phyloP scores from a whole-genome alignment of 2,888 invertebrate species.

The Rapana venosa region DNA sequence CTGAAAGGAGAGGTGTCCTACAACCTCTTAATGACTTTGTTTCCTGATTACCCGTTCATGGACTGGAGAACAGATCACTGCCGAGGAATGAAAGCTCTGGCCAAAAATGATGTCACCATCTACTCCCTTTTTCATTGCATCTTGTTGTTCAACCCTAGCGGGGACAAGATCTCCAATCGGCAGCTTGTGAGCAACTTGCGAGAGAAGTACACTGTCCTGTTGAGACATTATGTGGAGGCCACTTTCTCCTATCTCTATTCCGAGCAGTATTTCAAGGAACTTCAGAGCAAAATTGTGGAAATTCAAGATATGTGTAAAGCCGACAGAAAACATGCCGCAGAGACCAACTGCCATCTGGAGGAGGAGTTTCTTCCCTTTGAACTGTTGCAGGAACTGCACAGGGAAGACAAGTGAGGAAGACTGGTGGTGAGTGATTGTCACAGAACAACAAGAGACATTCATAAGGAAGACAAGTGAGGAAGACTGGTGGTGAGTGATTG shows the following conservation, averaged over 20 bases:
- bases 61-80: constrained; percentile 74
- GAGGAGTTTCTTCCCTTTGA: not conserved
- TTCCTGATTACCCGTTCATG: constrained; percentile 79
- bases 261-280: constrained; percentile 62
- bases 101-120: constrained; percentile 90
- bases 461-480: too few species aligned
- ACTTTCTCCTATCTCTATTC: constrained; percentile 68
- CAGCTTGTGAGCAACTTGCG: constrained; percentile 72
- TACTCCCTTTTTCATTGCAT: constrained; percentile 92
- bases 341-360: not conserved
- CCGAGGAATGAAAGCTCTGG: constrained; percentile 70
- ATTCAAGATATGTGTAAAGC: not conserved
- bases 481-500: not conserved
- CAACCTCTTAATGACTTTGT: not conserved
- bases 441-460: not conserved
- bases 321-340: not conserved
- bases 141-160: constrained; percentile 90
- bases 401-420: not conserved
- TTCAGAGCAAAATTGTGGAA: not conserved
- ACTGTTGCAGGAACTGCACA: not conserved
- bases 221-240: constrained; percentile 77
- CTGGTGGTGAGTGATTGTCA: not conserved
- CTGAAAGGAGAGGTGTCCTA: constrained; percentile 82
- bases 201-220: constrained; percentile 79
- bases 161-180: constrained; percentile 83